Evolutionary conservation across 2,888 invertebrate genomes (phyloP), one percentile per base, ranked within the genome.

Genomic region (Dicyrtoma fusca): DNA sequence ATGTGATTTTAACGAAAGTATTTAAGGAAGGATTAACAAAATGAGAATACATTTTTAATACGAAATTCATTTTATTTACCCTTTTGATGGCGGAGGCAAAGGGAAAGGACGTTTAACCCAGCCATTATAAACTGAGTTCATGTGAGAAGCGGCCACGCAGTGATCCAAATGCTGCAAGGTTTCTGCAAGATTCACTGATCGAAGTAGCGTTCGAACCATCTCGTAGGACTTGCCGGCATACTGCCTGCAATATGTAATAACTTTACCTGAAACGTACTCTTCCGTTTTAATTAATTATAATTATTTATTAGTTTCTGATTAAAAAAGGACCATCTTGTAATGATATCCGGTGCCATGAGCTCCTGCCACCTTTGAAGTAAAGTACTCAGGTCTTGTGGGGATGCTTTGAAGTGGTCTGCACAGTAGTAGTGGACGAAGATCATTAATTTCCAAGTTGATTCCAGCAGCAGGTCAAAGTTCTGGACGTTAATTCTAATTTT

Each of bases 341-440:
- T 25, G 13, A 64, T 19, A 25, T 64, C 64, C 10, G 64, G 64
- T 14, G 49, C 64, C 49, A 64, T 51, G 1, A 64, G n/a, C 8
- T 64, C 51, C 51, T 64, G 64, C 64, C 64, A 70, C 5, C 47
- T 21, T 62, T 70, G 62, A 47, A 34, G 62, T 3, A 75, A 42
- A 0, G 34, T 34, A 63, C 76, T 77, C 61, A 74, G 68, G 57
- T 78, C 78, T 0, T 72, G 65, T 0, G 76, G 64, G 61, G 49
- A 51, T 14, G 49, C 69, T 51, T 69, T 57, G 47, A 75, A 77
- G n/a, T 66, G 25, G 8, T 76, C 76, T 0, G 76, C 71, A 59
- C 78, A 78, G 25, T 75, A 76, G 44, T 78, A 78, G 55, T 78
- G 77, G n/a, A 71, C 69, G 57, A 78, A 78, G 6, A 75, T 65